Conservation (phyloP, 2,113 vertebrate species). For the Microcebus tavaratra region DNA sequence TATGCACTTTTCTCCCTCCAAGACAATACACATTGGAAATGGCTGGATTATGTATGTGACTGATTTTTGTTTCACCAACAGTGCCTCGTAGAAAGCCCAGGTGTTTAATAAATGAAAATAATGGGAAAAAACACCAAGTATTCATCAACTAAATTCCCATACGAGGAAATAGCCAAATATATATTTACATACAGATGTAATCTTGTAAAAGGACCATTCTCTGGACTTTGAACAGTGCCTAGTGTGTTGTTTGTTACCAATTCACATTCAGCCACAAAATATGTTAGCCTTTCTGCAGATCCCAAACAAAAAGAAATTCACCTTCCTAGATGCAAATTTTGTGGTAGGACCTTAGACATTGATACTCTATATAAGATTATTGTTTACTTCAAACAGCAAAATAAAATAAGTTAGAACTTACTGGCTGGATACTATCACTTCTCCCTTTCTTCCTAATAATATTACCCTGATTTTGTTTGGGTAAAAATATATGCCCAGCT, state of each 20-base stretch:
- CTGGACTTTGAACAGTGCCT: not conserved
- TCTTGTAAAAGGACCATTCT: not conserved
- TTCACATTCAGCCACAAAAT: not conserved
- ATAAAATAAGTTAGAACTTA: not conserved
- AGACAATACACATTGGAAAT: not conserved
- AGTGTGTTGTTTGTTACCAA: not conserved
- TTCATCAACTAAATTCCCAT: not conserved
- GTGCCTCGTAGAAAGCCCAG: not conserved
- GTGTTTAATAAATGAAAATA: not conserved
- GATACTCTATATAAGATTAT: not conserved
- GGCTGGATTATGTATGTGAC: not conserved
- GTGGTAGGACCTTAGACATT: not conserved
- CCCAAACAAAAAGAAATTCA: constrained; percentile 13
- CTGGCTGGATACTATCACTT: not conserved
- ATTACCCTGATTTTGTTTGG: not conserved
- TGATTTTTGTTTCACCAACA: not conserved
- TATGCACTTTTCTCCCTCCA: not conserved
- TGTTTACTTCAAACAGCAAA: constrained; percentile 10
- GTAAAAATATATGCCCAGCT: not conserved
- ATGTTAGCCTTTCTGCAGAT: not conserved
- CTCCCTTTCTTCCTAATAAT: not conserved
- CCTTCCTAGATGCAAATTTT: not conserved
- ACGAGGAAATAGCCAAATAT: not conserved
- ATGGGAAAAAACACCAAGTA: not conserved
- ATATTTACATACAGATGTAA: not conserved